These are phyloP conservation scores for Nesogale talazaci DNA, from an alignment of 2,113 vertebrate genomes.

Conservation along the genomic window DNA sequence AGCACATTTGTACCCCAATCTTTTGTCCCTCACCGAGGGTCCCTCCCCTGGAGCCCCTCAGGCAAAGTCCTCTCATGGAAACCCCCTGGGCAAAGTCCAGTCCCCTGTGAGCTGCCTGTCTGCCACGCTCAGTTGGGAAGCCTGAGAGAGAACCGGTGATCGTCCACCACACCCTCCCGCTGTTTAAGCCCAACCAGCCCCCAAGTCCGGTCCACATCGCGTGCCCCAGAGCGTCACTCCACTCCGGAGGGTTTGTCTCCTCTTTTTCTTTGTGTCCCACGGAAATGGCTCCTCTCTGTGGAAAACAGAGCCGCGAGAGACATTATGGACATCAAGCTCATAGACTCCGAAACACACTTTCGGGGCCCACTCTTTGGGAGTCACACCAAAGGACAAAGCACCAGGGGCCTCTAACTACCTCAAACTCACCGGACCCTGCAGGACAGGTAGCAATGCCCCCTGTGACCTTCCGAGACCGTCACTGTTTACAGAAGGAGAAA, in stretches of 20 bases:
- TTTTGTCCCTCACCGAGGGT: not conserved
- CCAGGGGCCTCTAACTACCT: no score
- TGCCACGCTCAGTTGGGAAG: not conserved
- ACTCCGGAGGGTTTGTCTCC: no score
- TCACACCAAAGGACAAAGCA: no score
- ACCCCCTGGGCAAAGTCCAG: not conserved
- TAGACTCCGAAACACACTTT: not conserved
- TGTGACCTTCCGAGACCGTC: no score
- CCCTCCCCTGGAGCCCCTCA: not conserved
- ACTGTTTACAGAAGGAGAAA: no score
- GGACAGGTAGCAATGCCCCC: no score
- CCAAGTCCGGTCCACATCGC: no score
- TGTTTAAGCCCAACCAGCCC: not conserved
- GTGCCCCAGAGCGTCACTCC: no score
- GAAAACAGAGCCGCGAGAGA: not conserved
- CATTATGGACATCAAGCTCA: not conserved
- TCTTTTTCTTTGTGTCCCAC: not conserved
- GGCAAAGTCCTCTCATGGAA: not conserved
- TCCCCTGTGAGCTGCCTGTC: not conserved
- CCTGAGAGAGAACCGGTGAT: no score
- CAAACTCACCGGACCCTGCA: no score
- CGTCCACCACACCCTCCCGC: no score
- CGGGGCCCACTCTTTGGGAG: no score
- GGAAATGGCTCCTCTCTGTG: constrained; percentile 4
- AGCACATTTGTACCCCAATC: not conserved